Conservation (phyloP, 2,888 invertebrate species). For the Alcis repandata region DNA sequence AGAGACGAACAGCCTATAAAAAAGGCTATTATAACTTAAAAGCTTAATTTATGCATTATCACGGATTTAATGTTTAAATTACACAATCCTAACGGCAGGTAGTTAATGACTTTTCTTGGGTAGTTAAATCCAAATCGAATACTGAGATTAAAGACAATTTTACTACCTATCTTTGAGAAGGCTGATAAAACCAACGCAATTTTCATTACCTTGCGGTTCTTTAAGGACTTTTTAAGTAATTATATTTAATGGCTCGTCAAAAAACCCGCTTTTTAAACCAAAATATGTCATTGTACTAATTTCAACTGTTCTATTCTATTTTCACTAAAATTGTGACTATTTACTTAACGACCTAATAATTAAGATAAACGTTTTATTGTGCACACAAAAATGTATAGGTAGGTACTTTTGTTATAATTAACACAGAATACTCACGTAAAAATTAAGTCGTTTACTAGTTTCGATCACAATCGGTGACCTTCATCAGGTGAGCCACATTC, state of each 20-base stretch:
- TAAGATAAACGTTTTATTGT: no score
- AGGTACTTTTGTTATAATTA: no score
- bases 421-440: no score
- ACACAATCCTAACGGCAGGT: slow-evolving; percentile 19
- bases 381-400: no score
- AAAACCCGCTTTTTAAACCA: background rate
- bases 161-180: slow-evolving; percentile 11
- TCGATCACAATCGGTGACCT: no score
- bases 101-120: slow-evolving; percentile 20
- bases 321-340: no score
- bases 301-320: no score
- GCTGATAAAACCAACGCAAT: slow-evolving; percentile 11
- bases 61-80: slow-evolving; percentile 13
- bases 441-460: no score
- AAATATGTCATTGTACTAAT: background rate
- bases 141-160: slow-evolving; percentile 16
- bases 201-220: slow-evolving; percentile 10
- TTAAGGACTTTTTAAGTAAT: background rate
- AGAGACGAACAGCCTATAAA: background rate
- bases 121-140: slow-evolving; percentile 23
- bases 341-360: no score
- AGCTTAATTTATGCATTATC: slow-evolving; percentile 6
- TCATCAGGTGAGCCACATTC: no score
- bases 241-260: background rate
- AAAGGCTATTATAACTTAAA: background rate